These are phyloP conservation scores for Bombus superbus DNA, from an alignment of 1,140 invertebrate genomes.

Conservation along the genomic window DNA sequence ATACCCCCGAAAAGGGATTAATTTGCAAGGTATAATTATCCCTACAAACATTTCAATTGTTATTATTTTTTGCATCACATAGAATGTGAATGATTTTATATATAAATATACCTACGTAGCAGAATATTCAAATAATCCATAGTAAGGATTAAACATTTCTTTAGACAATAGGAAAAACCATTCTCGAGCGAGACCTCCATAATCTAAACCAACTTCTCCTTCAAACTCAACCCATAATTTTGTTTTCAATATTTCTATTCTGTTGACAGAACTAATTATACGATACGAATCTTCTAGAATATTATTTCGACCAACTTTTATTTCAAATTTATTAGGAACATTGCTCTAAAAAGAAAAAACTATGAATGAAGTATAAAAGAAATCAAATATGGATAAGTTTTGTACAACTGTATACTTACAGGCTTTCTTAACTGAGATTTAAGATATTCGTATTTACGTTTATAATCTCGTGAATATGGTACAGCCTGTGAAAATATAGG, in stretches of 20 bases:
- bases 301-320: constrained; percentile 94
- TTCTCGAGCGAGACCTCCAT: constrained; percentile 97
- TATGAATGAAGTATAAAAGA: background rate
- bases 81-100: constrained; percentile 12
- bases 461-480: constrained; percentile 98
- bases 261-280: constrained; percentile 92
- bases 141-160: constrained; percentile 99
- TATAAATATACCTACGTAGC: constrained; percentile 86
- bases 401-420: constrained; percentile 84
- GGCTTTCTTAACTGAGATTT: constrained; percentile 97
- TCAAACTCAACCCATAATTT: constrained; percentile 99
- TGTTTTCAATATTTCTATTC: constrained; percentile 95
- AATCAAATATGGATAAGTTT: background rate
- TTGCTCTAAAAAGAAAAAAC: constrained; percentile 88
- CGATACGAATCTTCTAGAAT: constrained; percentile 98
- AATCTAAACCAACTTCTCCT: constrained; percentile 98
- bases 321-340: constrained; percentile 99
- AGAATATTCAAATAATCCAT: constrained; percentile 99
- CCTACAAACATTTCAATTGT: constrained; percentile 82
- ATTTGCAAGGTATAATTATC: constrained; percentile 99
- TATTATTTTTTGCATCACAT: constrained; percentile 10
- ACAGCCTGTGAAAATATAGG: constrained; percentile 86
- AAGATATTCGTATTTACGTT: constrained; percentile 99
- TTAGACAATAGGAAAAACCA: constrained; percentile 99
- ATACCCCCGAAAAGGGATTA: constrained; percentile 97